Conservation (phyloP, 2,113 vertebrate genomes). For the Salvelinus alpinus region DNA sequence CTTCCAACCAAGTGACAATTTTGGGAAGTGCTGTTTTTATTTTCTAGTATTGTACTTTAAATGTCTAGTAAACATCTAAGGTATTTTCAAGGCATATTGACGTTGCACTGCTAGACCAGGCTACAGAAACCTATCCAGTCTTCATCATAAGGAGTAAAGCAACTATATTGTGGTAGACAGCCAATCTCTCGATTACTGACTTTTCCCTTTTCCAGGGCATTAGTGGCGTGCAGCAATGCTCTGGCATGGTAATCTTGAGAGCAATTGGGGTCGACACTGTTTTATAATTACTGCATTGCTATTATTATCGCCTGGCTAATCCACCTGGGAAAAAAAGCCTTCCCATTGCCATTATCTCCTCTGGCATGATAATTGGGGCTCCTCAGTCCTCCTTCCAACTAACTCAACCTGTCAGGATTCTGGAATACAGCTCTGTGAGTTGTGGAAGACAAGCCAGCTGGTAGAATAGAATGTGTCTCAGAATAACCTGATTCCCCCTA, state of each 20-base stretch:
- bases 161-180: no score
- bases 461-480: background rate
- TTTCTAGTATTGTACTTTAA: background rate
- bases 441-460: background rate
- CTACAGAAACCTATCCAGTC: background rate
- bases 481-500: background rate
- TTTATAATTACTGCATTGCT: constrained; percentile 26
- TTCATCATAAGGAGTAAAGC: background rate
- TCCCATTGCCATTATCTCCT: constrained; percentile 43
- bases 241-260: background rate
- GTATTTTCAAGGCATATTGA: background rate
- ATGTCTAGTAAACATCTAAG: background rate
- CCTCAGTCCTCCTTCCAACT: constrained; percentile 32
- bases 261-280: background rate
- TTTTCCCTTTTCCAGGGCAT: constrained; percentile 17
- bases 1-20: background rate
- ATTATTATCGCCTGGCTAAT: constrained; percentile 10
- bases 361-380: constrained; percentile 30
- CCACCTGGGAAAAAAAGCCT: background rate
- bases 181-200: background rate
- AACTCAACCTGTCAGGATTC: constrained; percentile 8
- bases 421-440: background rate
- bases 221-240: background rate
- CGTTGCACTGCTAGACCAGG: background rate
- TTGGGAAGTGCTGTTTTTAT: background rate